A percentile compares a stretch with the other conserved stretches of the same genome.
Evolutionary conservation across 2,888 invertebrate genomes (phyloP).

Genomic region (Apocheima hispidaria): DNA sequence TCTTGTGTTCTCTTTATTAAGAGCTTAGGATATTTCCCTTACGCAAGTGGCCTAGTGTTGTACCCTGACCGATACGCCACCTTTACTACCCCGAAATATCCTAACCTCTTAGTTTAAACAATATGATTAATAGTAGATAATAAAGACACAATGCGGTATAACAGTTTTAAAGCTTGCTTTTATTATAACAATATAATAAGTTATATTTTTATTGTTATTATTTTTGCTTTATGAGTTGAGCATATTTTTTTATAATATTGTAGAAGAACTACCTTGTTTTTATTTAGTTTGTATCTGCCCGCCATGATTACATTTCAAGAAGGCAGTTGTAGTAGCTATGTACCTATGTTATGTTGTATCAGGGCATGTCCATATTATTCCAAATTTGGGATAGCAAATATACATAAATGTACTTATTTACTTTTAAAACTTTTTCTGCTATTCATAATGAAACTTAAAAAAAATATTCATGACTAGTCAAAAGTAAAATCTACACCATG

Average conservation of each 20-base stretch:
- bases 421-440: slow-evolving; percentile 31
- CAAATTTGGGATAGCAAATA: not conserved
- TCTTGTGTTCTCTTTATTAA: too few species aligned
- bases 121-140: not conserved
- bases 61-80: too few species aligned
- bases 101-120: not conserved
- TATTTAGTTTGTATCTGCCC: not conserved
- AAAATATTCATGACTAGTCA: slow-evolving; percentile 76
- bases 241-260: not conserved
- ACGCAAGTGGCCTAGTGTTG: too few species aligned
- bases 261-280: not conserved
- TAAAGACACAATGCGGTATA: not conserved
- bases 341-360: too few species aligned
- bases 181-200: not conserved
- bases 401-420: slow-evolving; percentile 38
- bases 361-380: too few species aligned
- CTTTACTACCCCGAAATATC: too few species aligned
- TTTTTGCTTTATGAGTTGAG: not conserved
- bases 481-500: slow-evolving; percentile 59
- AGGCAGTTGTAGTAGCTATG: not conserved
- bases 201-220: not conserved
- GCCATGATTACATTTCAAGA: not conserved
- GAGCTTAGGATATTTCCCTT: too few species aligned
- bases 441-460: slow-evolving; percentile 26
- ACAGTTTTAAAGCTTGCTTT: not conserved